Evolutionary conservation across 1,140 invertebrate species (phyloP).

Genomic region (Branchinecta lynchi): DNA sequence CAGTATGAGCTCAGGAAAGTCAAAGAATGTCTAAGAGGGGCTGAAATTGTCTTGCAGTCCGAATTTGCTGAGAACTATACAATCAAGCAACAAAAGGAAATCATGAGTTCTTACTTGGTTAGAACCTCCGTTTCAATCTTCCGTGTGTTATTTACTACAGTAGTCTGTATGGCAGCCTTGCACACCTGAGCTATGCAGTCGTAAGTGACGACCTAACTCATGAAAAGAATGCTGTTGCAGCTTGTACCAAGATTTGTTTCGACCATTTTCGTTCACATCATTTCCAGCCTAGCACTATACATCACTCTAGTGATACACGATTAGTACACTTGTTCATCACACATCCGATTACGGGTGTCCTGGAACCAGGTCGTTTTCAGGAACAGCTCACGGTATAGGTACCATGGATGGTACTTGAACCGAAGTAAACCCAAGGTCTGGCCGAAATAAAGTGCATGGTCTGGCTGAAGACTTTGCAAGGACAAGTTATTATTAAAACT

Average conservation of each 20-base stretch:
- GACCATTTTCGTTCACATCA: constrained; percentile 6
- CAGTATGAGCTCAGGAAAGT: constrained; percentile 6
- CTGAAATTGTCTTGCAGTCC: too few species aligned
- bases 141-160: constrained; percentile 6
- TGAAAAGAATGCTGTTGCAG: too few species aligned
- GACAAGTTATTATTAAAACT: constrained; percentile 2
- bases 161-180: not conserved
- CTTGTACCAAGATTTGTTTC: not conserved
- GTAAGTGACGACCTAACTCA: too few species aligned
- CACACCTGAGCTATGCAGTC: too few species aligned
- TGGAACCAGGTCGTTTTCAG: constrained; percentile 9
- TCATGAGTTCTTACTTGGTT: too few species aligned
- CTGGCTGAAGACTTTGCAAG: constrained; percentile 8
- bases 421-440: not conserved
- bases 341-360: constrained; percentile 5
- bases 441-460: too few species aligned
- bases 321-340: constrained; percentile 9
- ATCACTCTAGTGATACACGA: not conserved
- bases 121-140: too few species aligned
- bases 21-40: not conserved
- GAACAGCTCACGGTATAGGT: too few species aligned
- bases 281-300: constrained; percentile 9
- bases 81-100: too few species aligned
- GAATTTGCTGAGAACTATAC: too few species aligned
- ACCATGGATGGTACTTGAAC: not conserved